Evolutionary conservation across 2,888 invertebrate genomes (phyloP).

Genomic region (Encarsia formosa): DNA sequence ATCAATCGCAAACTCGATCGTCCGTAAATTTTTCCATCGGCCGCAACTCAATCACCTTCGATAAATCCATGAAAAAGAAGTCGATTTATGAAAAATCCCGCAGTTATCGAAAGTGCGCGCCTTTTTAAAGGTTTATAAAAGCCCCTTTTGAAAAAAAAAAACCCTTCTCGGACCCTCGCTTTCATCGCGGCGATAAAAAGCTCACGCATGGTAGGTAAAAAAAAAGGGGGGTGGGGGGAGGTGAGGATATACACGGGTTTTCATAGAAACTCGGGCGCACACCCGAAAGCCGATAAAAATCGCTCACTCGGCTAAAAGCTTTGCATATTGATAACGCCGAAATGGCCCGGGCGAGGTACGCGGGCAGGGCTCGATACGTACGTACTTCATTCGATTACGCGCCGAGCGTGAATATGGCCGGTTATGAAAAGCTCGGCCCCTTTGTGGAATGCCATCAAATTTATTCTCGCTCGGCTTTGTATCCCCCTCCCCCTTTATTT

Average conservation of each 20-base stretch:
- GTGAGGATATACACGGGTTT: background rate
- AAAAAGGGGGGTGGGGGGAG: background rate
- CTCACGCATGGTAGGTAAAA: background rate
- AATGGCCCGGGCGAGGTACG: background rate
- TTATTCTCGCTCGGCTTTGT: no score
- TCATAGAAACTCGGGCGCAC: background rate
- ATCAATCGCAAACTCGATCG: no score
- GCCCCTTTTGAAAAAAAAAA: constrained; percentile 11
- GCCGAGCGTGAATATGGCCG: background rate
- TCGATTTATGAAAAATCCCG: constrained; percentile 24
- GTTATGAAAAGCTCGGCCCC: constrained; percentile 14
- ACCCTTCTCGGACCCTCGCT: background rate
- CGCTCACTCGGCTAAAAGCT: constrained; percentile 23
- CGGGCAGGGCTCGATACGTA: background rate
- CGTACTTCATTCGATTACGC: background rate
- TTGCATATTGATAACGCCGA: constrained; percentile 36
- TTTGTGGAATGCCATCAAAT: background rate
- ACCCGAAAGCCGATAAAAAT: constrained; percentile 35
- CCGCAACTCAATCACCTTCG: no score
- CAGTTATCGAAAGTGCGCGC: background rate
- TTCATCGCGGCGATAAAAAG: constrained; percentile 12
- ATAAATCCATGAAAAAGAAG: constrained; percentile 3
- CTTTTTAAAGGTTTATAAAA: constrained; percentile 1
- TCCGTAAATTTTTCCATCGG: no score
- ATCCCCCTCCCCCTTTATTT: no score